Base-by-base conservation (phyloP, 2,113 vertebrate genomes). In the Hippocampus comes region DNA sequence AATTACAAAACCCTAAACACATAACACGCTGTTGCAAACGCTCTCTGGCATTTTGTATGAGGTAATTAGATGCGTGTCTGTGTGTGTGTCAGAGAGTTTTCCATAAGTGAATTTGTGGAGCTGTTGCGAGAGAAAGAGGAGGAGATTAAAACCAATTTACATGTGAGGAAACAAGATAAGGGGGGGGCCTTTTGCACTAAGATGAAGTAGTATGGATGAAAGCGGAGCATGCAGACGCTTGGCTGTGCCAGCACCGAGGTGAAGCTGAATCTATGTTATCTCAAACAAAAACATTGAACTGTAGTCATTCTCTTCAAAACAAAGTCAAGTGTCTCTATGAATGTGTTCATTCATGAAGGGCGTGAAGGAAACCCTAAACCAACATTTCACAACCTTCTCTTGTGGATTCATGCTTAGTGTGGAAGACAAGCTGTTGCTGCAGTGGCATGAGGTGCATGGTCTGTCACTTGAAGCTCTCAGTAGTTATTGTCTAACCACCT, bases 1-100 rank as follows among this genome's bases (percentile, higher is more conserved):
- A 91, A 92, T 92, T 92, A 92, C 90, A 91, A 90, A 92, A 88
- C 87, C 90, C 85, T 89, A 87, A 89, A 90, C 84, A 88, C 87
- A 88, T 82, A 46, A 86, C 83, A 75, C 71, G 76, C 83, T 86
- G 86, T 86, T 87, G 83, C 85, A 90, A 89, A 89, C 84, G 82
- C 82, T 86, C 85, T 77, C 82, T 90, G 90, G 85, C 85, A 75
- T 88, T 88, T 88, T 91, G 91, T 89, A 83, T 15, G 67, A 81
- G 82, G 83, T 87, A 86, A 89, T 88, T 89, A 87, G 83, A 90
- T 78, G 79, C 57, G 27, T 84, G 30, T 78, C 67, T 74, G 42
- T 63, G 41, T 51, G 12, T 67, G 63, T 73, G 43, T 67, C 10
- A 46, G 63, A 70, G 66, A 73, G 68, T 75, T 67, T 76, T 79